Percentiles rank a stretch among this genome's conserved stretches.
phyloP scores from a whole-genome alignment of 35 echinoderm and acorn worm genomes.

The Stichopus chloronotus region DNA sequence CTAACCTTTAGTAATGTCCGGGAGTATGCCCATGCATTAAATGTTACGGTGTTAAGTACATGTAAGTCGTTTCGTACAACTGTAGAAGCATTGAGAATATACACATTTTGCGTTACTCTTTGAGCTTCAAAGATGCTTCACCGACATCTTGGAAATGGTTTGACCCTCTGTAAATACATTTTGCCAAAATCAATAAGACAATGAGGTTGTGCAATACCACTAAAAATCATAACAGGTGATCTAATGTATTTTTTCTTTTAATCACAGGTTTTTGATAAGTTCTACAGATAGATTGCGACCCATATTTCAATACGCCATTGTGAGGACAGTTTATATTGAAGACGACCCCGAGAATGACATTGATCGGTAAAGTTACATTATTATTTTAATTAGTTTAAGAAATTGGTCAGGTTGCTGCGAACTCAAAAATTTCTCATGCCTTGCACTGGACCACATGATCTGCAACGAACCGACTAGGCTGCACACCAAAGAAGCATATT shows the following conservation, averaged over 20 bases:
- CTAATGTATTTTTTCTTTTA: background rate
- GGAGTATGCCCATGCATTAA: too few relatives aligned
- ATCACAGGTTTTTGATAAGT: constrained; percentile 66
- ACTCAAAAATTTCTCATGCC: background rate
- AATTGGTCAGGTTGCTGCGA: background rate
- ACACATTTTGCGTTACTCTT: too few relatives aligned
- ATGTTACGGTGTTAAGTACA: too few relatives aligned
- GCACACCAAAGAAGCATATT: too few relatives aligned
- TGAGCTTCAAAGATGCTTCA: too few relatives aligned
- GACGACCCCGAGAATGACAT: constrained; percentile 65
- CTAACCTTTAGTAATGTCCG: too few relatives aligned
- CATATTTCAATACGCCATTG: constrained; percentile 79
- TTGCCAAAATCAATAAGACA: background rate
- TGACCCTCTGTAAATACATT: background rate
- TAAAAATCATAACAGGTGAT: background rate
- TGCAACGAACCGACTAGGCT: too few relatives aligned
- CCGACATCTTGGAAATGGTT: background rate
- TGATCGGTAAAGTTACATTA: constrained; percentile 71
- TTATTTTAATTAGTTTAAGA: background rate
- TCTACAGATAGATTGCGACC: constrained; percentile 70
- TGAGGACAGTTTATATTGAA: constrained; percentile 67
- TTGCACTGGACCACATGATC: too few relatives aligned
- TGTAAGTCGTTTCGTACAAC: too few relatives aligned
- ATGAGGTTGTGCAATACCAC: background rate
- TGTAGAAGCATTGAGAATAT: too few relatives aligned